A percentile compares a stretch with the other conserved stretches of the same genome.
Evolutionary conservation across 1,140 invertebrate species (phyloP).

Genomic region (Drosophila mayri): DNA sequence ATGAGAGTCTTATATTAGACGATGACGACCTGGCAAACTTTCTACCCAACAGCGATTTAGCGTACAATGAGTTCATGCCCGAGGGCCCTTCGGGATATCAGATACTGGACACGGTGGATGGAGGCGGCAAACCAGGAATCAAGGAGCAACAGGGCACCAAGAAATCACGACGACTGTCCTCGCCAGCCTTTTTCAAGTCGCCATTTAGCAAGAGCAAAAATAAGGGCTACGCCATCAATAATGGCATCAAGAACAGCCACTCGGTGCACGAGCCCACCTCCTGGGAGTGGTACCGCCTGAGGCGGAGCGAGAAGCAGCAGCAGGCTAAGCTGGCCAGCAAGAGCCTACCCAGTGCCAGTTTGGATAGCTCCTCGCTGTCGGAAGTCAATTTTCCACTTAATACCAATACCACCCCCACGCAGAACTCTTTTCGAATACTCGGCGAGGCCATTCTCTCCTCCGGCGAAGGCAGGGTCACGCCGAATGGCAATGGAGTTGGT

Average conservation of each 20-base stretch:
- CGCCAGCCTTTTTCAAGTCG: slow-evolving; percentile 88
- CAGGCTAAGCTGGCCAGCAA: slow-evolving; percentile 35
- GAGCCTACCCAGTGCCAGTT: slow-evolving; percentile 52
- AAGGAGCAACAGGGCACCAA: slow-evolving; percentile 73
- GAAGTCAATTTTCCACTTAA: slow-evolving; percentile 72
- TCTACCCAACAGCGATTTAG: slow-evolving; percentile 77
- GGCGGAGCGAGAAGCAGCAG: slow-evolving; percentile 55
- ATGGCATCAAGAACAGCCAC: slow-evolving; percentile 59
- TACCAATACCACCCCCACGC: slow-evolving; percentile 29
- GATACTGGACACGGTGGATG: slow-evolving; percentile 58
- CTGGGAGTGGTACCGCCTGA: slow-evolving; percentile 84
- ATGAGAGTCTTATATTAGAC: slow-evolving; percentile 77
- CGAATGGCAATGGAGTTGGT: slow-evolving; percentile 45
- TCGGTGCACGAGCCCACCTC: slow-evolving; percentile 80
- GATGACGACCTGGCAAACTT: slow-evolving; percentile 82
- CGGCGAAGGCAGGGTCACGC: slow-evolving; percentile 48
- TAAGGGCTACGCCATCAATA: slow-evolving; percentile 56
- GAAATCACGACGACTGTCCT: slow-evolving; percentile 86
- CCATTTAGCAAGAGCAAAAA: slow-evolving; percentile 85
- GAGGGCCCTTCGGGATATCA: slow-evolving; percentile 81
- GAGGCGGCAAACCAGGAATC: slow-evolving; percentile 78
- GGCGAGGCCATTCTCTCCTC: slow-evolving; percentile 75
- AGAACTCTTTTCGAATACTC: slow-evolving; percentile 81
- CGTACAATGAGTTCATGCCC: slow-evolving; percentile 84
- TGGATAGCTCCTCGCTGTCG: slow-evolving; percentile 75